A percentile compares a stretch with the other conserved stretches of the same genome.
Evolutionary conservation across 2,888 invertebrate genomes (phyloP).

Genomic region (Ischnus inquisitorius): DNA sequence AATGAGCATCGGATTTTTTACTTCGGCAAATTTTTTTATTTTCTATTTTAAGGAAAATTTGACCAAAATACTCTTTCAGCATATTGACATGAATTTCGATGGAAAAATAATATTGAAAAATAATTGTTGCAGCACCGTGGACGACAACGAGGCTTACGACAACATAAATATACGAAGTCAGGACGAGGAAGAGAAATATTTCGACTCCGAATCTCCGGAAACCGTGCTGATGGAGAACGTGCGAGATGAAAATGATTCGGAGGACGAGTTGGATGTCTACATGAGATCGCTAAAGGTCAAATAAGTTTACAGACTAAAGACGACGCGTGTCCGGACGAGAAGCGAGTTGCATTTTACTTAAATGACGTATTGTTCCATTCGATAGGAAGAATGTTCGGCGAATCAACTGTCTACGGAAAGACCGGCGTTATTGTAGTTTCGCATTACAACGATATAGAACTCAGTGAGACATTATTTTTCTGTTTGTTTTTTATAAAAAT

Average conservation of each 20-base stretch:
- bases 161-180: conserved; percentile 90
- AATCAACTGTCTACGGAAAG: conserved; percentile 61
- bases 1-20: no score
- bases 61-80: not conserved
- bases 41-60: not conserved
- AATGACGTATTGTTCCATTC: conserved; percentile 55
- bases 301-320: conserved; percentile 75
- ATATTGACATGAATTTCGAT: not conserved
- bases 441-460: not conserved
- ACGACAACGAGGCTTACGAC: conserved; percentile 93
- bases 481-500: conserved; percentile 2
- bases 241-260: conserved; percentile 79
- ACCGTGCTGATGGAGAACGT: conserved; percentile 78
- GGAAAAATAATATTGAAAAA: conserved; percentile 25
- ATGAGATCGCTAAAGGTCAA: conserved; percentile 87
- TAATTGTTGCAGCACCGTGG: conserved; percentile 88
- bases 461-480: not conserved
- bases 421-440: conserved; percentile 38
- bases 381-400: conserved; percentile 62
- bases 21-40: not conserved
- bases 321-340: conserved; percentile 61
- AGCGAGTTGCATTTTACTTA: conserved; percentile 29
- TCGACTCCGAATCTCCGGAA: conserved; percentile 93
- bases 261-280: conserved; percentile 91
- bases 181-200: conserved; percentile 96